Percentiles rank a stretch among this genome's conserved stretches.
phyloP scores from a whole-genome alignment of 64 coral and sea anemone species.

The Dendronephthya gigantea region DNA sequence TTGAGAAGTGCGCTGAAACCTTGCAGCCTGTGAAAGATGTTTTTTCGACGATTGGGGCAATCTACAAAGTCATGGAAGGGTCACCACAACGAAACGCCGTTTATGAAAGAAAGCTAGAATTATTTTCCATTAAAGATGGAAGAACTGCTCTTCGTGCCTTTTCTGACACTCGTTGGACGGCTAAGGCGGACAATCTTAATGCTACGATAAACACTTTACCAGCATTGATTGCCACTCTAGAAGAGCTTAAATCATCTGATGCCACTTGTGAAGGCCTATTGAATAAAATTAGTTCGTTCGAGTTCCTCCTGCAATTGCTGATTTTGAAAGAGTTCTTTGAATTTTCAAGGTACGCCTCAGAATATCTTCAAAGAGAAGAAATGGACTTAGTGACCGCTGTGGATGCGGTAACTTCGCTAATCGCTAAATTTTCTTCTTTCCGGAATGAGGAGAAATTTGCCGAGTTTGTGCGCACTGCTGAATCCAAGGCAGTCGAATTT shows the following conservation, averaged over 20 bases:
- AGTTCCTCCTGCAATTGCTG: neutral
- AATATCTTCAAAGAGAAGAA: conserved; percentile 7
- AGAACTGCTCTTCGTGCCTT: neutral
- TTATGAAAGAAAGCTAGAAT: neutral
- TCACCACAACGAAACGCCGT: conserved; percentile 10
- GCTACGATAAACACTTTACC: conserved; percentile 1
- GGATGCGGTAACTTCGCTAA: neutral
- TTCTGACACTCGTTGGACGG: conserved; percentile 9
- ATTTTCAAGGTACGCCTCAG: neutral
- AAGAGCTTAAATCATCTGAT: neutral
- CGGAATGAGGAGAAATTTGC: neutral
- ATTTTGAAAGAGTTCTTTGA: conserved; percentile 10
- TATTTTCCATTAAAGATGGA: neutral
- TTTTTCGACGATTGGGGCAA: neutral
- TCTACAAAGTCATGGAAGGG: conserved; percentile 2
- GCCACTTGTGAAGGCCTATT: conserved; percentile 1
- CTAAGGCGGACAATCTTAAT: neutral
- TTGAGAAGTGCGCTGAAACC: conserved; percentile 5
- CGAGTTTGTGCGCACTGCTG: neutral
- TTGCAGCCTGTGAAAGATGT: neutral
- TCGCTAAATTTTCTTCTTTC: neutral
- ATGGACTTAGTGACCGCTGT: conserved; percentile 4
- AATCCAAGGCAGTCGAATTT: neutral
- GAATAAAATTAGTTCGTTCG: neutral
- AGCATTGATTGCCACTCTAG: neutral